phyloP scores from a whole-genome alignment of 2,888 invertebrate species.

The Melinaea marsaeus region DNA sequence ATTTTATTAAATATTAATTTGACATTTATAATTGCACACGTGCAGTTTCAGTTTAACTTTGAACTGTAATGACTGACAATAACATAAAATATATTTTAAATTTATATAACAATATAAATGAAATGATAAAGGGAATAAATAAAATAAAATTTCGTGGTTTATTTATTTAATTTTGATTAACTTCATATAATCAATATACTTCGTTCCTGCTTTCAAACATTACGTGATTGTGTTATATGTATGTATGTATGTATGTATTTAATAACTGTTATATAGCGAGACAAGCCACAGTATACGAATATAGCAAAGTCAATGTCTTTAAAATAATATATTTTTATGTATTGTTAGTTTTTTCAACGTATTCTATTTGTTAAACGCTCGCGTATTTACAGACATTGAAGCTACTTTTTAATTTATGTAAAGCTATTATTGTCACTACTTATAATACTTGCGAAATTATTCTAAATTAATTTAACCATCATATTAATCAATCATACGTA shows the following conservation, averaged over 20 bases:
- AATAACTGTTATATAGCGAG: too few species aligned
- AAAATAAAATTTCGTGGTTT: background rate
- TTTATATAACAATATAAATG: constrained; percentile 16
- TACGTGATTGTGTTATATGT: too few species aligned
- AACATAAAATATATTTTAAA: constrained; percentile 32
- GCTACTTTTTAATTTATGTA: constrained; percentile 1
- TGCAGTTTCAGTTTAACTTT: constrained; percentile 13
- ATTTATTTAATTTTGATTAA: constrained; percentile 2
- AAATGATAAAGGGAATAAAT: background rate
- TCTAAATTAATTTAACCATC: constrained; percentile 1
- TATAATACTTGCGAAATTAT: constrained; percentile 18
- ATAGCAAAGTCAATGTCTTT: too few species aligned
- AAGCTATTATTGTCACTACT: constrained; percentile 25
- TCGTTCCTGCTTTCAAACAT: too few species aligned
- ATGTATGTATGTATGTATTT: too few species aligned
- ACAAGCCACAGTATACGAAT: too few species aligned
- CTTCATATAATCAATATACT: background rate
- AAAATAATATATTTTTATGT: too few species aligned
- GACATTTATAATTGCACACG: constrained; percentile 61
- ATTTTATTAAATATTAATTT: constrained; percentile 47
- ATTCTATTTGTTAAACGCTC: too few species aligned
- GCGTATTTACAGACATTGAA: too few species aligned
- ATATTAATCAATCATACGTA: background rate
- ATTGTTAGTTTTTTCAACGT: too few species aligned
- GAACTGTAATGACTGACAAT: constrained; percentile 5